Evolutionary conservation across 2,888 invertebrate genomes (phyloP), one percentile per base, ranked within the genome.

Genomic region (Andrena dorsata): DNA sequence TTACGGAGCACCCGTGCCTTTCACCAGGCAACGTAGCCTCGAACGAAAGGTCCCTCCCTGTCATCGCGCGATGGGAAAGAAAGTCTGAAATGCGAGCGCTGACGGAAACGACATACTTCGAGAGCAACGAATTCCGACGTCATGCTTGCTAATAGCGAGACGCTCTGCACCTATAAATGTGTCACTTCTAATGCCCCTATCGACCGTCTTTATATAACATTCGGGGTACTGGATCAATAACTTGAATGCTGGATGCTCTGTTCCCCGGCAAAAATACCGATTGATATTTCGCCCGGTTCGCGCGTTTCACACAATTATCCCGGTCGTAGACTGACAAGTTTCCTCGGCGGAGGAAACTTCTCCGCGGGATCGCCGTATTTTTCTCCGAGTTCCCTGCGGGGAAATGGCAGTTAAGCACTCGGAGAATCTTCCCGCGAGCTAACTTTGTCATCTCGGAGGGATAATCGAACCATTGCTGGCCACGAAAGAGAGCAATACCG

Each of bases 391-490:
- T 60, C 13, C 16, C n/a, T 8, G 2, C 13, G n/a, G 32, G 23
- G 51, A 10, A 61, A 53, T 16, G 26, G 32, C 20, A 74, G 41
- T 63, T 30, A 16, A 68, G 58, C 32, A 53, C 23, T 2, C 35
- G 16, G 13, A 10, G n/a, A 47, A 41, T 41, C 51, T 65, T 16
- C 4, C 2, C 6, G 28, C 5, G 30, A 30, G 32, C n/a, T 7
- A 63, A 53, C 65, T 71, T 49, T 26, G 60, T 53, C 49, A 60
- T 85, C 85, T 69, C 70, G 61, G 49, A 76, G 71, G 23, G 28
- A 63, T 32, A 47, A 53, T 72, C 56, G 68, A 51, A 53, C 20
- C 28, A 13, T 13, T 16, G 49, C 8, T 20, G 8, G 51, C 35
- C 53, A 56, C 8, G 28, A 13, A 68, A 47, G 20, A 13, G 16